Percentiles rank a stretch among this genome's conserved stretches.
Evolutionary conservation across 2,113 vertebrate species (phyloP).

Genomic region (Vireo altiloquus): DNA sequence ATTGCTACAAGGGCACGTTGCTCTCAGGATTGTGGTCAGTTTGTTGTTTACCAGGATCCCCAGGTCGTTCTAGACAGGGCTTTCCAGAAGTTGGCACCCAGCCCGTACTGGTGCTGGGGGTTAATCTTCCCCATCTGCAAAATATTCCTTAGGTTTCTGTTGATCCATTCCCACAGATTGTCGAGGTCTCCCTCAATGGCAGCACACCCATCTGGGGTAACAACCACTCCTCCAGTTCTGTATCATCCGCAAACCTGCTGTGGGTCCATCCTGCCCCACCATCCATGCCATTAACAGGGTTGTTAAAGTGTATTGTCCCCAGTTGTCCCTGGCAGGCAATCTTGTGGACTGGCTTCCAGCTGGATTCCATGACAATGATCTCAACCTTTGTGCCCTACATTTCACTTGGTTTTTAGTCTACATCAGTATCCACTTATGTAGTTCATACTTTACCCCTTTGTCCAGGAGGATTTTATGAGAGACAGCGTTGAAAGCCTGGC

Average conservation of each 20-base stretch:
- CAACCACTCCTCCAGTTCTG: not conserved
- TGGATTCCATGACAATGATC: not conserved
- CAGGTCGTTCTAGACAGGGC: not conserved
- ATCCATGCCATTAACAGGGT: not conserved
- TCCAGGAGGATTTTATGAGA: not conserved
- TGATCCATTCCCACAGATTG: not conserved
- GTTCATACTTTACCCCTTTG: not conserved
- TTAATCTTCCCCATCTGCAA: not conserved
- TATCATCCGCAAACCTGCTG: not conserved
- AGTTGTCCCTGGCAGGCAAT: rapidly evolving
- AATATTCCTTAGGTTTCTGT: not conserved
- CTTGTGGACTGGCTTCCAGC: not conserved
- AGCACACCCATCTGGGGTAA: not conserved
- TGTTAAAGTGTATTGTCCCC: not conserved
- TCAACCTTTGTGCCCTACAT: not conserved
- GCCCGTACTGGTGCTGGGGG: not conserved
- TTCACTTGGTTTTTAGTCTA: not conserved
- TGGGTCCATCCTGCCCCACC: not conserved
- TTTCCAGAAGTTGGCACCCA: not conserved
- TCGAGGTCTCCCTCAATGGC: not conserved
- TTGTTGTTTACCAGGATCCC: not conserved
- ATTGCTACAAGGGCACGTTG: rapidly evolving
- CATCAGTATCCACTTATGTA: not conserved
- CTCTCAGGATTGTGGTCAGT: not conserved
- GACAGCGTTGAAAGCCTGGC: not conserved